Base-by-base conservation (phyloP, 2,113 vertebrate genomes). In the Microcebus griseorufus region DNA sequence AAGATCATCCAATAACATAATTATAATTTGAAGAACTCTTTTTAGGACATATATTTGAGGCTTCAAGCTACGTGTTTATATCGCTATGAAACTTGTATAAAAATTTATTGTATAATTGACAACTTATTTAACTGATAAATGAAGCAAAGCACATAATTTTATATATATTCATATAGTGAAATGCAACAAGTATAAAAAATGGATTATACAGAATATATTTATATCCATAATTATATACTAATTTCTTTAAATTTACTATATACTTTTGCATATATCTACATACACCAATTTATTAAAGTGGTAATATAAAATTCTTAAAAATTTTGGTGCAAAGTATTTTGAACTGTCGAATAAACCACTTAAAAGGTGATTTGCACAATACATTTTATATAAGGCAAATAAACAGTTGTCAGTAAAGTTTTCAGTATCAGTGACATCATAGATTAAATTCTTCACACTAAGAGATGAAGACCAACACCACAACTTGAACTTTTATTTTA, bases 1-100 rank as follows among this genome's bases (percentile, higher is more conserved):
- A 84, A 92, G n/a, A 48, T 42, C 25, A 90, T 92, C 12, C 53
- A 94, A 55, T 90, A 97, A 81, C 32, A 76, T 90, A 90, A 90
- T 76, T 96, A 93, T 69, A 9, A 62, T 45, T 55, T 48, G 16
- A 92, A 93, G 18, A 92, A 18, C 12, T 45, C 9, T 79, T 82
- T 94, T 90, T 73, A 65, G 20, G 92, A 81, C 23, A 94, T 2
- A 39, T 72, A 75, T 60, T 87, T 94, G 45, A 88, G 17, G 25
- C 9, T 72, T 55, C 45, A 73, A 73, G n/a, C 9, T 67, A 72
- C 32, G 82, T n/a, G 23, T 65, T 27, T 93, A 32, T 55, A 81
- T 51, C 2, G 62, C 16, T 88, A 34, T 72, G 18, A 93, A 93
- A 70, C 11, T 32, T 67, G 16, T 82, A 5, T 73, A 67, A 92